These are phyloP conservation scores for Platygyra sinensis DNA, from an alignment of 64 coral and sea anemone genomes.

Conservation along the genomic window DNA sequence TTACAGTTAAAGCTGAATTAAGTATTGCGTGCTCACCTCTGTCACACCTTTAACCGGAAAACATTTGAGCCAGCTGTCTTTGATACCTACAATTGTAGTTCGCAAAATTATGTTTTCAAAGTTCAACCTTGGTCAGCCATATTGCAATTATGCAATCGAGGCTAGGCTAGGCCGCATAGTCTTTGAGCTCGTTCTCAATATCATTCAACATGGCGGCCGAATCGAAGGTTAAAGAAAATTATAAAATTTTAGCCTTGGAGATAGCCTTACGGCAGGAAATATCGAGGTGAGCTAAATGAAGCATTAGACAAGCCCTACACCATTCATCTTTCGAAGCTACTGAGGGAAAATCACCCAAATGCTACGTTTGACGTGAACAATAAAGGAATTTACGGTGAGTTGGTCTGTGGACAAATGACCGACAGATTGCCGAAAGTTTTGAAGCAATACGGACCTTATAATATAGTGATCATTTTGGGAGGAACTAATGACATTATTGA, in stretches of 20 bases:
- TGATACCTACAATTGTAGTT: neutral
- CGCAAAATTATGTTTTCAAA: neutral
- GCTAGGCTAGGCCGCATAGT: neutral
- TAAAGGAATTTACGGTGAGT: slow-evolving; percentile 69
- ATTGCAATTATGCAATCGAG: neutral
- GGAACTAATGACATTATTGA: slow-evolving; percentile 88
- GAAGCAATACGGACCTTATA: slow-evolving; percentile 33
- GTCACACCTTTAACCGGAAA: slow-evolving; percentile 10
- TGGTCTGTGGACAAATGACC: slow-evolving; percentile 71
- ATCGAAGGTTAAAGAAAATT: neutral
- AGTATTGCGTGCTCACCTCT: neutral
- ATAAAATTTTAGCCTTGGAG: slow-evolving; percentile 80
- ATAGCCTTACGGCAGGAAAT: slow-evolving; percentile 84
- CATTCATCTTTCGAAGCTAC: slow-evolving; percentile 27
- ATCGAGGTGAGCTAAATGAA: slow-evolving; percentile 58
- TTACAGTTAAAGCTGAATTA: neutral
- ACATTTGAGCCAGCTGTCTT: neutral
- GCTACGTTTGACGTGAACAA: slow-evolving; percentile 63
- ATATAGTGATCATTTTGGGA: slow-evolving; percentile 83
- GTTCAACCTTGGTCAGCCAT: neutral
- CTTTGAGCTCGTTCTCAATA: neutral
- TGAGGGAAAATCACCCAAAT: slow-evolving; percentile 26
- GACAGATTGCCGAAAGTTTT: slow-evolving; percentile 56
- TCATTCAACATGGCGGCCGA: slow-evolving; percentile 23
- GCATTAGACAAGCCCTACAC: slow-evolving; percentile 67